phyloP scores from a whole-genome alignment of 2,888 invertebrate genomes.

The Napeogenes sylphis region DNA sequence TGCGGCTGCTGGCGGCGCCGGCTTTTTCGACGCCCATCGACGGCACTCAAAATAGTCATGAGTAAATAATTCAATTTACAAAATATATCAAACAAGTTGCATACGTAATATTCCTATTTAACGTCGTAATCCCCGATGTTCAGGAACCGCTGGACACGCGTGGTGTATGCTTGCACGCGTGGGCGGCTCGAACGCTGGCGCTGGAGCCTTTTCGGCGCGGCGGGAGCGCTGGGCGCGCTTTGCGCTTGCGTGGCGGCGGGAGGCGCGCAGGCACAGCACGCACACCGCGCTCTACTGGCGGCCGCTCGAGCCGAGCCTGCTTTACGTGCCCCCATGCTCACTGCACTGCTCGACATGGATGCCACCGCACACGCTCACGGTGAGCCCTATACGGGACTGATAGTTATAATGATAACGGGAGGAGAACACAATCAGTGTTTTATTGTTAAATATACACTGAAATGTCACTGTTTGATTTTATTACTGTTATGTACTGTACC shows the following conservation, averaged over 20 bases:
- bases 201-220: conserved; percentile 46
- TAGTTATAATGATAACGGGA: not conserved
- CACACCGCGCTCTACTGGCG: conserved; percentile 43
- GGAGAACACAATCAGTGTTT: no score
- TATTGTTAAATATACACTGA: not conserved
- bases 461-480: not conserved
- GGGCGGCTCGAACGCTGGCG: conserved; percentile 45
- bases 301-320: conserved; percentile 41
- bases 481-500: not conserved
- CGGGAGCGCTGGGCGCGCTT: conserved; percentile 58
- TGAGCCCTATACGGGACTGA: conserved; percentile 23
- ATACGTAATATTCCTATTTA: no score
- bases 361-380: conserved; percentile 61
- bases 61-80: conserved; percentile 29
- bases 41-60: conserved; percentile 38
- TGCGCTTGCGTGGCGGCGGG: conserved; percentile 44
- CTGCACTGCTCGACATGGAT: conserved; percentile 57
- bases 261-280: conserved; percentile 46
- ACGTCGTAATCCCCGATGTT: not conserved
- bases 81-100: not conserved
- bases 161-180: conserved; percentile 88
- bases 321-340: conserved; percentile 43
- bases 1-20: conserved; percentile 89
- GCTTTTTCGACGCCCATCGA: conserved; percentile 77
- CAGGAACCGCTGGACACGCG: conserved; percentile 90